Base-by-base conservation (phyloP, 1,140 invertebrate species). In the Nephotettix cincticeps region DNA sequence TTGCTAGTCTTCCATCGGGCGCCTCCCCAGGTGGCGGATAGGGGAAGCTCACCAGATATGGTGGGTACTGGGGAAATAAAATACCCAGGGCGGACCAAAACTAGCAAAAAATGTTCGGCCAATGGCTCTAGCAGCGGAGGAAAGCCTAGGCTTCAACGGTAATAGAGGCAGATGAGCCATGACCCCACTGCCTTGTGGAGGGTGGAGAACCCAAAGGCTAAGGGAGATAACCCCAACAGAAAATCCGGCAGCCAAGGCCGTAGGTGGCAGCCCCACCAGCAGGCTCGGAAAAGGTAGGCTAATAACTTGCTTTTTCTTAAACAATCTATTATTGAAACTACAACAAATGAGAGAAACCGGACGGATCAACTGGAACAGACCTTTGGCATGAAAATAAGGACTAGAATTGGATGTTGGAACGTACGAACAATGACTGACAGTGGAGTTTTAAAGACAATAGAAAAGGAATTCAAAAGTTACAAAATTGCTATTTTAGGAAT, bases 391-490 rank as follows among this genome's bases (percentile, higher is more conserved):
- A 43, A 68, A 68, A 25, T 47, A 43, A 43, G 36, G 45, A 23
- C 45, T 45, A 27, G 66, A 68, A 47, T 47, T 47, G 36, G 36
- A 21, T 25, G 23, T 25, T 68, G n/a, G 45, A 47, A 4, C 47
- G 36, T 68, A 14, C n/a, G 36, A 21, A 11, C 30, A 40, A 36
- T 28, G 63, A 25, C n/a, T n/a, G n/a, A n/a, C n/a, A n/a, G n/a
- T 68, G 66, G 66, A 6, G 21, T 36, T 19, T 43, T 68, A 21
- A 68, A 17, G 11, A 25, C 14, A 14, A 17, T 68, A 56, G 66
- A 68, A 40, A 56, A 68, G 17, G 66, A 36, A 68, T 47, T 68
- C 17, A 68, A 68, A 68, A 45, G 13, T 6, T 64, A 64, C 14
- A 14, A 64, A 14, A 27, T 64, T 14, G 61, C 21, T 6, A 28